Base-by-base conservation (phyloP, 2,797 vertebrate genomes). In the Phrynocephalus forsythii region DNA sequence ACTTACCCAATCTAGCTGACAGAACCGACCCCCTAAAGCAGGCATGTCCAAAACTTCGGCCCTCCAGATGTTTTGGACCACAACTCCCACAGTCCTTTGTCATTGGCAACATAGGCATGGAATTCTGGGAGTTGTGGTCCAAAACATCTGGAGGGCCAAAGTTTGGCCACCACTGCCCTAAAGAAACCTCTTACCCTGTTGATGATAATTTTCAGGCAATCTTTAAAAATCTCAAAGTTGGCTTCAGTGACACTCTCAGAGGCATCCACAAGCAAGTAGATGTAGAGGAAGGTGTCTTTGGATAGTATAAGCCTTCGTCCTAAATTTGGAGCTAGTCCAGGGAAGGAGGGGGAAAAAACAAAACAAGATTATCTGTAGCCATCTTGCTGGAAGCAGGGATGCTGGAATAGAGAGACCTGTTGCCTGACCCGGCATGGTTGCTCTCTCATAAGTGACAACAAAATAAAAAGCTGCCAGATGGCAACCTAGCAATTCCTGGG, bases 251-350 rank as follows among this genome's bases (percentile, higher is more conserved):
- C 97, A 73, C 98, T 98, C 83, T 97, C 96, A 1, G 98, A 98
- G 0, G 97, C 96, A 82, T 98, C 98, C 91, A 98, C 92, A 50
- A 98, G 95, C 90, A 98, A 95, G 87, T 97, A 98, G 38, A 98
- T 80, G 66, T 98, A 97, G 89, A 98, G 95, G 28, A 95, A 97
- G 26, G 97, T 96, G 0, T 92, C 94, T 4, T 97, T 94, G 67
- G 87, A 89, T 84, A 98, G 93, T 26, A 90, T 96, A 38, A 98
- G 52, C 38, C 88, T 94, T 84, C 96, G 96, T 1, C 86, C 96
- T 82, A 91, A 79, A 6, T 1, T 77, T 1, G 22, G 93, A 95
- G 85, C 38, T 44, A 63, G 77, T 73, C 87, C 1, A 2, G 5
- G 30, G 56, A 75, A 83, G 22, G n/a, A 33, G 33, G 33, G 33